phyloP scores from a whole-genome alignment of 2,888 invertebrate species.

The Cephus pulcher region DNA sequence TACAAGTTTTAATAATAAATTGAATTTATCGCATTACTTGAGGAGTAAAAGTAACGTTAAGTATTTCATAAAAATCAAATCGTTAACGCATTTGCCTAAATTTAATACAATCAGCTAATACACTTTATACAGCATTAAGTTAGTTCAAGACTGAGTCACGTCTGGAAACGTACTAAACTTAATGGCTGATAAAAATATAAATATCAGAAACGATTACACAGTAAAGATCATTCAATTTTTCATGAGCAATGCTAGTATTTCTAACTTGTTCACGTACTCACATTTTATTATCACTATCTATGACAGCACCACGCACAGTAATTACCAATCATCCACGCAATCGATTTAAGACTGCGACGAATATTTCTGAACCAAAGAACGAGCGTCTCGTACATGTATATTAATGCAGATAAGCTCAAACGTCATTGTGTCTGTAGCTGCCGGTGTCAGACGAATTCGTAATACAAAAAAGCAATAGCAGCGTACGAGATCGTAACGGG shows the following conservation, averaged over 20 bases:
- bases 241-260: neutral
- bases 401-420: slow-evolving; percentile 28
- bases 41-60: neutral
- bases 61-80: neutral
- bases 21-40: no score
- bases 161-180: neutral
- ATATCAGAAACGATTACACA: neutral
- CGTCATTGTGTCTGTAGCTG: slow-evolving; percentile 28
- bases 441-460: slow-evolving; percentile 34
- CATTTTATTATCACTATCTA: neutral
- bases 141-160: neutral
- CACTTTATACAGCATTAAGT: no score
- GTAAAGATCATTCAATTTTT: neutral
- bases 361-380: neutral
- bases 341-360: neutral
- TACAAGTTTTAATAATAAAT: no score
- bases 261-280: neutral
- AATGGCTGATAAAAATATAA: neutral
- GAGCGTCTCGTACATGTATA: slow-evolving; percentile 16
- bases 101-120: neutral
- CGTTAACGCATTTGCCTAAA: neutral
- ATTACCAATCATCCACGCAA: neutral
- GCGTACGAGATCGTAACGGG: no score
- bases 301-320: slow-evolving; percentile 4
- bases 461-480: no score